Conservation (phyloP, 2,888 invertebrate genomes). For the Pachliopta kotzebuea region DNA sequence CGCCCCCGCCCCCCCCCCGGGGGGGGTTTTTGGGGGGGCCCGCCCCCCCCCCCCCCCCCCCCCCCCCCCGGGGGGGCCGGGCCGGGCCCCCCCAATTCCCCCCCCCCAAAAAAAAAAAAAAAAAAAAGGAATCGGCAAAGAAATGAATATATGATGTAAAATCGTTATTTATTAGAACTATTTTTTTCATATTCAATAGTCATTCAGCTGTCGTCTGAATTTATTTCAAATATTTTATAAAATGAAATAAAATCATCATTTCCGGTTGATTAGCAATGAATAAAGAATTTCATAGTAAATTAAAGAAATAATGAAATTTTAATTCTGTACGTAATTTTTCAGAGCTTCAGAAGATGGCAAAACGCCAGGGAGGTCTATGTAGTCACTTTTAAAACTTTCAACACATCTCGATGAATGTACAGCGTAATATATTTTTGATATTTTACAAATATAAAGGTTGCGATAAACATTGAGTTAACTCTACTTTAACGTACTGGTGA, state of each 20-base stretch:
- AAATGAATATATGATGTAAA: too few species aligned
- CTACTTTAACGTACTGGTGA: neutral
- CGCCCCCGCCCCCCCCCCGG: too few species aligned
- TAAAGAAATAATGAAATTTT: conserved; percentile 5
- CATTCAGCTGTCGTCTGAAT: too few species aligned
- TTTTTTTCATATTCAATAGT: too few species aligned
- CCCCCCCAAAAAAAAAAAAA: too few species aligned
- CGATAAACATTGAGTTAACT: neutral
- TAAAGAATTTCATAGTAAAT: neutral
- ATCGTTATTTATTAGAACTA: too few species aligned
- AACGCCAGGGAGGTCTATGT: conserved; percentile 14
- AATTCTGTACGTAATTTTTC: conserved; percentile 10
- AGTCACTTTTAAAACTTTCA: neutral
- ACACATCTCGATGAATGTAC: neutral
- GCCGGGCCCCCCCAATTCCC: too few species aligned
- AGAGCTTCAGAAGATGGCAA: conserved; percentile 17
- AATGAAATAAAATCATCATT: neutral
- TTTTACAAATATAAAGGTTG: conserved; percentile 9
- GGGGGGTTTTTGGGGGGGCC: too few species aligned
- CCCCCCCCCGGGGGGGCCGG: too few species aligned
- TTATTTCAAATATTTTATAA: too few species aligned
- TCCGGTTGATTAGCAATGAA: neutral
- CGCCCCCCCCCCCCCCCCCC: too few species aligned
- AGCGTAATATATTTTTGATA: neutral
- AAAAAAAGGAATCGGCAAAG: too few species aligned